Evolutionary conservation across 1,140 invertebrate genomes (phyloP), one percentile per base, ranked within the genome.

Genomic region (Homarus americanus): DNA sequence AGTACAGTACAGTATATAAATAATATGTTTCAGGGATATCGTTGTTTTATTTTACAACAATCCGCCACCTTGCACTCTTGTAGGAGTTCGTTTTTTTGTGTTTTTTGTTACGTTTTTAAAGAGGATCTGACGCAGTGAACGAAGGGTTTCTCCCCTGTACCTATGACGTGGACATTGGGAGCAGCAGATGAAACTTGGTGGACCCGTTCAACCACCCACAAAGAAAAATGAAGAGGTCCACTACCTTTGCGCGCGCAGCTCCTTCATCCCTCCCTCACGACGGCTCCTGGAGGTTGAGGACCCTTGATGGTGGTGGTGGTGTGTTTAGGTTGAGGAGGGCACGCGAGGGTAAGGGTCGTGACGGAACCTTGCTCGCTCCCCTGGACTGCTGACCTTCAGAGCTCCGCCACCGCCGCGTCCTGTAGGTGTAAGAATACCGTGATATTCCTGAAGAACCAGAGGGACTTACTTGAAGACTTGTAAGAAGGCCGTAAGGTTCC

Each of bases 311-410:
- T 38, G 5, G 34, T 28, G 1, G 73, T 76, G 73, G 40, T 76
- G 3, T 79, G 40, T 79, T 79, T 91, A 84, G 69, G 89, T 91
- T 36, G 88, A 91, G n/a, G 92, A 84, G 7, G 69, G 86, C 5
- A 91, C 69, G n/a, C 89, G 49, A 9, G 83, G 85, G 90, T 92
- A 92, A 3, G 92, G 92, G 73, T 92, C 92, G 53, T 92, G 92
- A 1, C 92, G 85, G 80, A 88, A 92, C 44, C 92, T 79, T 32
- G 89, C 75, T 1, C 92, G 66, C 40, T 92, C 92, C 1, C 84
- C 88, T 40, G 86, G 89, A 38, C 69, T 89, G 38, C 69, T 92
- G 41, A 91, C 87, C 84, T 91, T 92, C 32, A 92, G 80, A 7
- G 92, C 89, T 0, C 89, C 89, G 40, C 92, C 92, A 17, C 89